Evolutionary conservation across 2,888 invertebrate genomes (phyloP).

Genomic region (Empis stercorea): DNA sequence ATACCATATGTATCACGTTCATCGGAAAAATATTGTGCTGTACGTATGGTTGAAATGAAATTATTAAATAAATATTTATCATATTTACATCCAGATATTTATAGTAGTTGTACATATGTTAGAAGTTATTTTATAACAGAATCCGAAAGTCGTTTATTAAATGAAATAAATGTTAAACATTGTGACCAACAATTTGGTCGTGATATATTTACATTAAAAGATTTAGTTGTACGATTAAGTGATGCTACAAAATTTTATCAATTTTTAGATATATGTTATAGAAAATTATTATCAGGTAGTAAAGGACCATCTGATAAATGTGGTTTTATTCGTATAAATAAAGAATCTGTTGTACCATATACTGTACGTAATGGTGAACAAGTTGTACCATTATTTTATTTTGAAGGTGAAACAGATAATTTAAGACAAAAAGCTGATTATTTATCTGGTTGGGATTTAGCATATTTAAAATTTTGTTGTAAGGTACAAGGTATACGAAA

Average conservation of each 20-base stretch:
- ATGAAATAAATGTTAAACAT: constrained; percentile 85
- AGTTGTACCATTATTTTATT: constrained; percentile 84
- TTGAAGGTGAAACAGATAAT: constrained; percentile 79
- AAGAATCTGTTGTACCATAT: constrained; percentile 87
- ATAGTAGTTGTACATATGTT: constrained; percentile 81
- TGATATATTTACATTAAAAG: constrained; percentile 75
- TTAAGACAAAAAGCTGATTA: constrained; percentile 75
- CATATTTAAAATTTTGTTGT: constrained; percentile 87
- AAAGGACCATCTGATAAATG: constrained; percentile 64
- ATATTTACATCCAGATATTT: constrained; percentile 78
- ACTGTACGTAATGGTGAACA: constrained; percentile 71
- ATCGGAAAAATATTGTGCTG: constrained; percentile 80
- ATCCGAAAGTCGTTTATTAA: constrained; percentile 75
- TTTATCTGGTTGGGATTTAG: constrained; percentile 82
- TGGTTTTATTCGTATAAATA: constrained; percentile 83
- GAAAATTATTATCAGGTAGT: constrained; percentile 59
- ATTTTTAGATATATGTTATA: constrained; percentile 80
- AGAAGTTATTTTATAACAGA: constrained; percentile 88
- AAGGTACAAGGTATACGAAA: constrained; percentile 87
- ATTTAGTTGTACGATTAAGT: constrained; percentile 74
- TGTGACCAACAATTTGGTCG: constrained; percentile 84
- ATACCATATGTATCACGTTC: constrained; percentile 81
- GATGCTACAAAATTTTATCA: constrained; percentile 86
- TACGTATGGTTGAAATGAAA: constrained; percentile 85
- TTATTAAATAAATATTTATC: constrained; percentile 78